Conservation (phyloP, 1,140 invertebrate genomes). For the Trichonephila clavipes region DNA sequence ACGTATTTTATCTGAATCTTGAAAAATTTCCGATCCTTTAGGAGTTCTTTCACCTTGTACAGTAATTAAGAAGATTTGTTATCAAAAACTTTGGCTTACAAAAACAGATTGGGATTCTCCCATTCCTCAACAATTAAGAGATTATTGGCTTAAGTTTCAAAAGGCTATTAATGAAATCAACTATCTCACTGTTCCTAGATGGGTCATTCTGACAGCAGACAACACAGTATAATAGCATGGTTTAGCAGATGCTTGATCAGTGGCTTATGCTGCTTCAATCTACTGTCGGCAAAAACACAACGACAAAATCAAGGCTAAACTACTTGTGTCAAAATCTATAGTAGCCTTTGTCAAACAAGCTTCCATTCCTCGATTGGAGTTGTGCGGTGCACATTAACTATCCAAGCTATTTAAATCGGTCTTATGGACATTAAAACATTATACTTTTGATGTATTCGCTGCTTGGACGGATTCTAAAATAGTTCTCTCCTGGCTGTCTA, state of each 20-base stretch:
- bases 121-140: too few relatives aligned
- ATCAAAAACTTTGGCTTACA: too few relatives aligned
- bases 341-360: not conserved
- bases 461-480: fast-evolving
- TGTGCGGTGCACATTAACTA: not conserved
- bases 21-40: too few relatives aligned
- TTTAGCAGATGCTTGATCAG: not conserved
- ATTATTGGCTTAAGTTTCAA: not conserved
- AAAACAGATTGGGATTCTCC: too few relatives aligned
- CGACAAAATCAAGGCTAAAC: not conserved
- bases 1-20: too few relatives aligned
- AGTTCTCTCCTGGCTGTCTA: too few relatives aligned
- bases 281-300: not conserved
- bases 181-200: not conserved
- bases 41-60: too few relatives aligned
- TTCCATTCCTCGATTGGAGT: not conserved
- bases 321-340: not conserved
- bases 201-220: not conserved
- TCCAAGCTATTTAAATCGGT: not conserved
- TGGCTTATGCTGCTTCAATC: not conserved
- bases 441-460: not conserved
- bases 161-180: not conserved
- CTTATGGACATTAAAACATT: not conserved
- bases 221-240: not conserved
- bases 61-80: too few relatives aligned